Percentiles rank a stretch among this genome's conserved stretches.
Conservation (phyloP, 2,888 invertebrate species). For the Catocala sponsa region DNA sequence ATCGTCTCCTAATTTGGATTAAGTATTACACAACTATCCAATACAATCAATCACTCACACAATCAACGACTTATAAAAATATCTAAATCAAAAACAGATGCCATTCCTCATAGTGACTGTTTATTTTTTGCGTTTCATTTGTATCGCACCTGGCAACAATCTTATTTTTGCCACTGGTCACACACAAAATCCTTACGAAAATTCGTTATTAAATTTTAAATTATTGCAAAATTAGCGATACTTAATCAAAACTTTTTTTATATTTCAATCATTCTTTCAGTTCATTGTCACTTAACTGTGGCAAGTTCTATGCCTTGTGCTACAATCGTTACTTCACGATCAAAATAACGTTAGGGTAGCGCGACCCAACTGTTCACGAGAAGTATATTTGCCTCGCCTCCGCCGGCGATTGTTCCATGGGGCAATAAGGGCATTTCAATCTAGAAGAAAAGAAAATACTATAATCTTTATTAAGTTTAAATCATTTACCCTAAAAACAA, state of each 20-base stretch:
- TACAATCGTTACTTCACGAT: slow-evolving; percentile 30
- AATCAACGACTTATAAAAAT: slow-evolving; percentile 22
- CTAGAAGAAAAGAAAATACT: slow-evolving; percentile 84
- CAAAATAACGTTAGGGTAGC: slow-evolving; percentile 31
- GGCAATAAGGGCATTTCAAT: slow-evolving; percentile 99
- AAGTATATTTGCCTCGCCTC: slow-evolving; percentile 98
- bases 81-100: slow-evolving; percentile 29
- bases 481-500: too few species aligned
- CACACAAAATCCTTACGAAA: slow-evolving; percentile 7
- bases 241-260: slow-evolving; percentile 1
- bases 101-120: not conserved
- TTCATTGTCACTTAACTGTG: slow-evolving; percentile 22
- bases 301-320: slow-evolving; percentile 32
- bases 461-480: not conserved
- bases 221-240: slow-evolving; percentile 21
- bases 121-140: slow-evolving; percentile 4
- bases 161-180: slow-evolving; percentile 10
- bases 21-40: slow-evolving; percentile 22
- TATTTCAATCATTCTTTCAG: slow-evolving; percentile 14
- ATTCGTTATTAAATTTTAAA: not conserved
- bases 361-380: slow-evolving; percentile 82
- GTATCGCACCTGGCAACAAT: slow-evolving; percentile 17
- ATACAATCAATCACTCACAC: slow-evolving; percentile 26
- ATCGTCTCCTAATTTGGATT: slow-evolving; percentile 12
- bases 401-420: slow-evolving; percentile 97